Conservation (phyloP, 2,113 vertebrate genomes). For the Cricetomys ansorgei region DNA sequence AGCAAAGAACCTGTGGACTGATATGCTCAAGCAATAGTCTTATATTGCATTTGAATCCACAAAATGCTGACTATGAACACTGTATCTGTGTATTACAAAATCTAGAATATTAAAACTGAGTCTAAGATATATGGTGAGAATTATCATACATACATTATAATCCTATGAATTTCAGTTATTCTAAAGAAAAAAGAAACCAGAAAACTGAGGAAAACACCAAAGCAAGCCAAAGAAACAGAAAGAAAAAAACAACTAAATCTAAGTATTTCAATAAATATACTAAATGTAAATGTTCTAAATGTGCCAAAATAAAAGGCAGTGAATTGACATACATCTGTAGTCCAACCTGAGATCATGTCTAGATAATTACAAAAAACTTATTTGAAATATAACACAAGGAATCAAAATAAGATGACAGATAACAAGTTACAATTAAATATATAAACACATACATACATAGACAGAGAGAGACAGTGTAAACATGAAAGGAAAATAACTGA, state of each 20-base stretch:
- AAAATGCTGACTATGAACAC: not conserved
- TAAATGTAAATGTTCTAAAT: not conserved
- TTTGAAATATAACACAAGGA: not conserved
- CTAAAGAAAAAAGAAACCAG: not conserved
- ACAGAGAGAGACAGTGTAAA: not conserved
- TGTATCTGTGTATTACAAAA: not conserved
- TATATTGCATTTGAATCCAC: not conserved
- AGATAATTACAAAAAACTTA: not conserved
- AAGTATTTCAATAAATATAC: not conserved
- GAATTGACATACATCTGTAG: not conserved
- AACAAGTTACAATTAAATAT: not conserved
- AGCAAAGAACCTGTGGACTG: not conserved
- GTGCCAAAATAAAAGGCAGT: not conserved
- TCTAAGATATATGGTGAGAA: not conserved
- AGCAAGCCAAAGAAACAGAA: not conserved
- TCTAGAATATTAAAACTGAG: not conserved
- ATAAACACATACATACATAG: not conserved
- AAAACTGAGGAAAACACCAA: not conserved
- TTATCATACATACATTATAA: not conserved
- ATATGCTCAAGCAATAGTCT: not conserved
- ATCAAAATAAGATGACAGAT: not conserved
- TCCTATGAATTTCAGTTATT: not conserved
- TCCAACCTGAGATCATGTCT: not conserved
- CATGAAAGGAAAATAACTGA: not conserved
- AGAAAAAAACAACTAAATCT: not conserved